Conservation (phyloP, 2,797 vertebrate species). For the Betta splendens region DNA sequence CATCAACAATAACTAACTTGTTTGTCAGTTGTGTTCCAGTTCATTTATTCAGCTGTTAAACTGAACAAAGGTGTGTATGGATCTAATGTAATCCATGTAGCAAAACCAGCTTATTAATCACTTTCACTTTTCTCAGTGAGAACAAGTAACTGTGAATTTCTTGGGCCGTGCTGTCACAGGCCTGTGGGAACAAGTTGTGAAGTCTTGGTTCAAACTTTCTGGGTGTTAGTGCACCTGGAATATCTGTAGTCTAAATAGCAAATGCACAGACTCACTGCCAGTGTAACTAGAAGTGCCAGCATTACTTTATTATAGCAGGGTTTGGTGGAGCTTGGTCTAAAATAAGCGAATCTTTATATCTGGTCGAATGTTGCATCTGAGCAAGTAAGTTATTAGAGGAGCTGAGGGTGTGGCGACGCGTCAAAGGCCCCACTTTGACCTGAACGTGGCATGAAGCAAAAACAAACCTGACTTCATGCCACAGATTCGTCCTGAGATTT, state of each 20-base stretch:
- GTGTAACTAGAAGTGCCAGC: too few species aligned
- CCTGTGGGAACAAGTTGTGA: constrained; percentile 50
- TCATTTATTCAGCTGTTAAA: background rate
- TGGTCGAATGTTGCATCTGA: background rate
- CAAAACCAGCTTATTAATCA: background rate
- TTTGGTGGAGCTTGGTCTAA: too few species aligned
- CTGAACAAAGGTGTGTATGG: background rate
- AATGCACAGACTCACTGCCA: too few species aligned
- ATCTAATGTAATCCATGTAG: background rate
- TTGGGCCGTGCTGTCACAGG: constrained; percentile 5
- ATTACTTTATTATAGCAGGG: too few species aligned
- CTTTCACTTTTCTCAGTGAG: background rate
- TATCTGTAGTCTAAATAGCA: background rate
- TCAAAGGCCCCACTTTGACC: too few species aligned
- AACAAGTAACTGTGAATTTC: constrained; percentile 9
- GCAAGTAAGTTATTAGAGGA: background rate
- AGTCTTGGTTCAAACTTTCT: constrained; percentile 1
- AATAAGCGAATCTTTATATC: too few species aligned
- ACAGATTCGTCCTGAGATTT: too few species aligned
- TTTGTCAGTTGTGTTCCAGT: background rate
- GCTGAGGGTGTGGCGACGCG: background rate
- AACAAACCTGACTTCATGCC: too few species aligned
- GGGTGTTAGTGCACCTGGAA: background rate
- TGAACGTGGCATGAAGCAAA: too few species aligned
- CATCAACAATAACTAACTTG: too few species aligned